Percentiles rank a stretch among this genome's conserved stretches.
Conservation (phyloP, 2,113 vertebrate species). For the Noctilio leporinus region DNA sequence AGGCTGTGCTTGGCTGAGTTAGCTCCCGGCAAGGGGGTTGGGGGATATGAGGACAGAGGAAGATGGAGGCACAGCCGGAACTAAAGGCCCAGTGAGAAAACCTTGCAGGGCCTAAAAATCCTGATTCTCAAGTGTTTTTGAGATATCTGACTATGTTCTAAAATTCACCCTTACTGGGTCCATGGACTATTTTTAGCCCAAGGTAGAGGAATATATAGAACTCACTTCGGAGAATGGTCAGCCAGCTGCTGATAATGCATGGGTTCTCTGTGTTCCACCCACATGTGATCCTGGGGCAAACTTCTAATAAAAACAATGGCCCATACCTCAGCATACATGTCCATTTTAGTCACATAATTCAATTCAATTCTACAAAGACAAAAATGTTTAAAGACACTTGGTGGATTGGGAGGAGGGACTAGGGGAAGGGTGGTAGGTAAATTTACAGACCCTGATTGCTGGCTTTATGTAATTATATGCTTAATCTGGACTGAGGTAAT, state of each 20-base stretch:
- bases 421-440: neutral
- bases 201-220: neutral
- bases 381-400: neutral
- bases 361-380: neutral
- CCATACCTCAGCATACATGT: neutral
- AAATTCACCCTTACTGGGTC: neutral
- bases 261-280: neutral
- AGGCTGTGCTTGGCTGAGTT: neutral
- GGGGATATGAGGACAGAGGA: neutral
- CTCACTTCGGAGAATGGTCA: neutral
- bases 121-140: neutral
- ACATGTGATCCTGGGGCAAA: no score
- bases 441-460: conserved; percentile 29
- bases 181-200: neutral
- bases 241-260: neutral
- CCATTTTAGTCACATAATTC: neutral
- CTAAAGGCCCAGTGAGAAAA: neutral
- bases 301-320: neutral
- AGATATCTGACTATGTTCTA: neutral
- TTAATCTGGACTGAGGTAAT: conserved; percentile 54
- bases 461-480: conserved; percentile 9
- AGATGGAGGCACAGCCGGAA: neutral
- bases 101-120: neutral
- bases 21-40: neutral
- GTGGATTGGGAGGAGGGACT: neutral